phyloP scores from a whole-genome alignment of 2,888 invertebrate genomes.

The Lasioglossum leucozonium region DNA sequence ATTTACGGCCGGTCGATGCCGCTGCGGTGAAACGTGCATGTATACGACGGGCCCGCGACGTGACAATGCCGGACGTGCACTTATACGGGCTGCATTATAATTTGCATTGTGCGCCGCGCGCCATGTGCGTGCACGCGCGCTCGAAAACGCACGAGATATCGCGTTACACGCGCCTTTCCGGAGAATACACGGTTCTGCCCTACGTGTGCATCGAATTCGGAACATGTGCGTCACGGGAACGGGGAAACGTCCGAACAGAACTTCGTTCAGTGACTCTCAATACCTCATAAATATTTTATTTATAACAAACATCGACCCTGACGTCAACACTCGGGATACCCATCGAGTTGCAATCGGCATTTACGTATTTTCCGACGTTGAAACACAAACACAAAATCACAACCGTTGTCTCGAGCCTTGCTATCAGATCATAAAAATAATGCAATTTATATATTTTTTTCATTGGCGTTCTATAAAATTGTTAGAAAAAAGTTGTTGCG shows the following conservation, averaged over 20 bases:
- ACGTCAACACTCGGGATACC: neutral
- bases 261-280: slow-evolving; percentile 46
- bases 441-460: no score
- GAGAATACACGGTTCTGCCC: slow-evolving; percentile 33
- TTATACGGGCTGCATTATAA: slow-evolving; percentile 57
- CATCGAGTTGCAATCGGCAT: no score
- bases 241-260: slow-evolving; percentile 15
- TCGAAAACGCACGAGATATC: slow-evolving; percentile 65
- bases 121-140: slow-evolving; percentile 45
- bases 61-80: slow-evolving; percentile 55
- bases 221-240: slow-evolving; percentile 37
- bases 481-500: no score
- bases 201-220: slow-evolving; percentile 39
- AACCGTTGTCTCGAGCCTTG: no score
- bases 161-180: slow-evolving; percentile 57
- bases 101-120: slow-evolving; percentile 52
- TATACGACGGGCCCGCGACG: slow-evolving; percentile 34
- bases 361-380: no score
- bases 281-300: neutral
- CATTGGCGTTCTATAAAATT: no score
- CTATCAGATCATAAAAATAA: no score
- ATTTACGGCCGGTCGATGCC: slow-evolving; percentile 30
- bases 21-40: slow-evolving; percentile 34
- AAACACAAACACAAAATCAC: no score
- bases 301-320: neutral